Base-by-base conservation (phyloP, 2,888 invertebrate species). In the Dasypolia templi region DNA sequence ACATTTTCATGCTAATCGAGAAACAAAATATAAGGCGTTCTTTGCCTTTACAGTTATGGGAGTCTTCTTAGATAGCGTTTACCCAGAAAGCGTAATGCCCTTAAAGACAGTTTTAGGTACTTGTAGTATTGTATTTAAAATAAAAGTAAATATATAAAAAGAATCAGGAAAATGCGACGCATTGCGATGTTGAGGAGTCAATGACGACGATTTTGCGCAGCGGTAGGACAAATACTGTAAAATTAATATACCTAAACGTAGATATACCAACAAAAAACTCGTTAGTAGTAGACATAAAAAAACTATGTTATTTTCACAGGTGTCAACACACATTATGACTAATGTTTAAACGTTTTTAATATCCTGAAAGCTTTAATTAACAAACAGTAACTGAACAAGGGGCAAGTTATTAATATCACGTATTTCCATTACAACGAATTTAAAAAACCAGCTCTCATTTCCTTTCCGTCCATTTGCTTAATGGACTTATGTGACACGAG, bases 401-500 rank as follows among this genome's bases (percentile, higher is more conserved):
- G 92, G 90, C 91, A 91, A 91, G 91, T 93, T 93, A 93, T 91
- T 91, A 92, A 91, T 91, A 93, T 92, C 92, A 86, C 80, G 84
- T 89, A 93, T 93, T 93, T 94, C 92, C 93, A 93, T 93, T 93
- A 93, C 93, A 94, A 90, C 92, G 88, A 94, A 95, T 95, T 95
- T 95, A 95, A 95, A n/a, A 96, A 95, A 94, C 92, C 94, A 93
- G 92, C 92, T 92, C 93, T 93, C 93, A 94, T 95, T 95, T 93
- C 93, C 91, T 92, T 93, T 91, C 86, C 93, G 93, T 94, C 94
- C 95, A 95, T 96, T 95, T 96, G 92, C 93, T 91, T 96, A 96
- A 95, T 95, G 96, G 95, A 94, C 94, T 94, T 94, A 94, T 94
- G 93, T 89, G 93, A 93, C 95, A 93, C 95, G 85, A 90, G 95